These are phyloP conservation scores for Drosophila auraria DNA, from an alignment of 1,140 invertebrate genomes.

Conservation along the genomic window DNA sequence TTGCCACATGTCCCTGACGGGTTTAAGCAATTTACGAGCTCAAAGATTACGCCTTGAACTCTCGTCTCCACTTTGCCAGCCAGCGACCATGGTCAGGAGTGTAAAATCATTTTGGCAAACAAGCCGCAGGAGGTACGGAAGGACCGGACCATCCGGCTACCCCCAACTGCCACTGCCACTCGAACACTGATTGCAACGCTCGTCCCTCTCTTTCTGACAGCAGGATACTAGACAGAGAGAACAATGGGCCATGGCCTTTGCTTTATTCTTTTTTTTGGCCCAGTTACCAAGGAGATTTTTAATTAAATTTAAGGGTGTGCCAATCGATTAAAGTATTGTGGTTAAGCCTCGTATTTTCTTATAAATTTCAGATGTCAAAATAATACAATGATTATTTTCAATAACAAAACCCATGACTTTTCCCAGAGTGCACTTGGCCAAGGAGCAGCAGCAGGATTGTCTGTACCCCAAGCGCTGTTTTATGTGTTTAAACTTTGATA, in stretches of 20 bases:
- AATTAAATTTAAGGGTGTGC: neutral
- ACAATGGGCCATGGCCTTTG: constrained; percentile 1
- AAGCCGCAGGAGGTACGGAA: constrained; percentile 48
- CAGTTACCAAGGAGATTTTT: neutral
- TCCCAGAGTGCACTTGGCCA: neutral
- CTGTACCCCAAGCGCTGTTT: constrained; percentile 40
- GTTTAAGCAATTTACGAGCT: constrained; percentile 52
- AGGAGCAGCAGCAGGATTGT: constrained; percentile 4
- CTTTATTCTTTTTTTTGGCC: too few species aligned
- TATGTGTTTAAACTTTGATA: constrained; percentile 76
- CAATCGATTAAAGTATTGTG: neutral
- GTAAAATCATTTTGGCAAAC: constrained; percentile 68
- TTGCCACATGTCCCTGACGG: constrained; percentile 37
- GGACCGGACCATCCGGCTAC: neutral
- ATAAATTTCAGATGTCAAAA: too few species aligned
- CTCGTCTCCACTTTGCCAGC: constrained; percentile 19
- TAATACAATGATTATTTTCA: too few species aligned
- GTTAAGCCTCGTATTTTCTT: too few species aligned
- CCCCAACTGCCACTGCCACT: constrained; percentile 17
- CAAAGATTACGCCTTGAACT: constrained; percentile 43
- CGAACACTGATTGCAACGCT: constrained; percentile 52
- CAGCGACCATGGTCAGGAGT: constrained; percentile 41
- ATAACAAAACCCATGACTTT: too few species aligned
- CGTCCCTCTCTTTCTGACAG: constrained; percentile 14
- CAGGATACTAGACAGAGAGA: constrained; percentile 17